Evolutionary conservation across 1,140 invertebrate genomes (phyloP).

Genomic region (Coenobita brevimanus): DNA sequence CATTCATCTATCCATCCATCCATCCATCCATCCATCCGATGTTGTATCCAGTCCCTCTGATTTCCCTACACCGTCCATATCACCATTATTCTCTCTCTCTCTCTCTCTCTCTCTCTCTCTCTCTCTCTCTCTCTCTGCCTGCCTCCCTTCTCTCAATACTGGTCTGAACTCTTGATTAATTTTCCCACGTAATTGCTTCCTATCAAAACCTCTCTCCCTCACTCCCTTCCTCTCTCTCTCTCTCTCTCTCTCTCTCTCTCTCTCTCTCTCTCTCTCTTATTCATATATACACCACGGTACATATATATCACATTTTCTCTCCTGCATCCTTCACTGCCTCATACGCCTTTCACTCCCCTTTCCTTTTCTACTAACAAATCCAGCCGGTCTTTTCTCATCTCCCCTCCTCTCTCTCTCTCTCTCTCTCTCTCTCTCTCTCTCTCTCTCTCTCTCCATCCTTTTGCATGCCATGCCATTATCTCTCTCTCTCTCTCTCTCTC

Average conservation of each 20-base stretch:
- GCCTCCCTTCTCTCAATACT: conserved; percentile 4
- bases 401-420: conserved; percentile 11
- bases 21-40: too few relatives aligned
- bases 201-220: conserved; percentile 23
- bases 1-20: too few relatives aligned
- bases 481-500: conserved; percentile 5
- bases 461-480: background rate
- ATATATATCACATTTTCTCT: background rate
- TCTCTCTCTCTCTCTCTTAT: conserved; percentile 12
- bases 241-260: conserved; percentile 1
- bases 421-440: conserved; percentile 5
- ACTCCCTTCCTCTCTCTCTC: background rate
- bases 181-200: conserved; percentile 42
- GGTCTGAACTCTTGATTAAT: conserved; percentile 32
- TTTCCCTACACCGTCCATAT: background rate
- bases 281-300: background rate
- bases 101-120: conserved; percentile 13
- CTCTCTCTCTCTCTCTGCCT: background rate
- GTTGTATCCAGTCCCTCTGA: background rate
- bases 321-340: background rate
- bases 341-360: background rate
- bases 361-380: background rate
- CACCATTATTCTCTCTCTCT: conserved; percentile 1
- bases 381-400: background rate
- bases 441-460: background rate